A percentile compares a stretch with the other conserved stretches of the same genome.
These are phyloP conservation scores for Torymus tubicola DNA, from an alignment of 2,888 invertebrate genomes.

Conservation along the genomic window DNA sequence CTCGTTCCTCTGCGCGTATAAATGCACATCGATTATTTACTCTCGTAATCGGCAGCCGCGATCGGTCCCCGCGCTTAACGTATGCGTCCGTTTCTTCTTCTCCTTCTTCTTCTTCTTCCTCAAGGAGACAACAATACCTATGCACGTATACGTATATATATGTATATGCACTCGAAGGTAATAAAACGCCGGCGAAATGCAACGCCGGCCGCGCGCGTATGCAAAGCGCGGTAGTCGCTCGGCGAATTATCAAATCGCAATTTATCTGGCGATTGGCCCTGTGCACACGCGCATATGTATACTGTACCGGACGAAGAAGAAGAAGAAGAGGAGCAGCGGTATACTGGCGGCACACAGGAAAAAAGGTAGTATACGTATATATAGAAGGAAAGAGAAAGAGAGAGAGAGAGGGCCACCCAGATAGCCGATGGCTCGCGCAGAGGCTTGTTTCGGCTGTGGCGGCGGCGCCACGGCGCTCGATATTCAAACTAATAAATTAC, in stretches of 20 bases:
- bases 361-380: constrained; percentile 56
- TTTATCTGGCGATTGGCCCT: constrained; percentile 55
- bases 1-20: not conserved
- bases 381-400: too few species aligned
- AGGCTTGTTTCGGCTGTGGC: constrained; percentile 62
- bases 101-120: not conserved
- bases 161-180: too few species aligned
- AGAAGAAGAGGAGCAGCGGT: too few species aligned
- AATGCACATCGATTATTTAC: too few species aligned
- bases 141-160: too few species aligned
- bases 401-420: constrained; percentile 71
- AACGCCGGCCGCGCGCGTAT: not conserved
- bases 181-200: too few species aligned
- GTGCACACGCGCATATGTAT: too few species aligned
- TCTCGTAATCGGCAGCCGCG: too few species aligned
- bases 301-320: constrained; percentile 48
- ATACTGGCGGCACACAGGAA: constrained; percentile 52
- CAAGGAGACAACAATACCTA: too few species aligned
- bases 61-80: too few species aligned
- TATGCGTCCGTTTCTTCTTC: too few species aligned
- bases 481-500: constrained; percentile 77
- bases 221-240: constrained; percentile 20
- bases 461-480: constrained; percentile 67
- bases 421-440: constrained; percentile 62
- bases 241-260: constrained; percentile 56